These are phyloP conservation scores for Tenthredo notha DNA, from an alignment of 2,888 invertebrate species.

Conservation along the genomic window DNA sequence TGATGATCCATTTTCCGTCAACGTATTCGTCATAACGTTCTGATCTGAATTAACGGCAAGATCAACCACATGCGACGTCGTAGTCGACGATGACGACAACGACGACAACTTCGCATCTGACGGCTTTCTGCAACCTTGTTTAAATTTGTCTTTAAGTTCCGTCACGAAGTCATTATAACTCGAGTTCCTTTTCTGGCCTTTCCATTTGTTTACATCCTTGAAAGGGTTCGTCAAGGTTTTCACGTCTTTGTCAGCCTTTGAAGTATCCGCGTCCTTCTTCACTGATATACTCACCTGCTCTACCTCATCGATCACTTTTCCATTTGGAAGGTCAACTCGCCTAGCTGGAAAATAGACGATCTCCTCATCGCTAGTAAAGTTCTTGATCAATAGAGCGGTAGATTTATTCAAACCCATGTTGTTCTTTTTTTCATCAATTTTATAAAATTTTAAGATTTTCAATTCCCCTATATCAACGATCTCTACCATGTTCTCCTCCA, in stretches of 20 bases:
- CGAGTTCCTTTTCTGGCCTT: not conserved
- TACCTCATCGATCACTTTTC: conserved; percentile 12
- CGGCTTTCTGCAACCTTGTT: conserved; percentile 28
- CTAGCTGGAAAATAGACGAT: not conserved
- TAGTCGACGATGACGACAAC: not conserved
- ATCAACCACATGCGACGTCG: not conserved
- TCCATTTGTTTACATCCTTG: not conserved
- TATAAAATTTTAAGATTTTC: not conserved
- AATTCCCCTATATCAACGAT: not conserved
- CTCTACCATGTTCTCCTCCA: not conserved
- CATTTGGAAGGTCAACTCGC: not conserved
- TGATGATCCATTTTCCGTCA: not conserved
- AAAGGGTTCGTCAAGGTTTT: conserved; percentile 24
- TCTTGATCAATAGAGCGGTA: conserved; percentile 14
- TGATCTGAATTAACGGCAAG: not conserved
- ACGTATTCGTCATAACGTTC: not conserved
- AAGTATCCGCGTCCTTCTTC: not conserved
- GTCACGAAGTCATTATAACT: conserved; percentile 11
- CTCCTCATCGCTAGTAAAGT: not conserved
- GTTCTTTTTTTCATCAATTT: not conserved
- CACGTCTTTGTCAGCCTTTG: not conserved
- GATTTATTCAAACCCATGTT: not conserved
- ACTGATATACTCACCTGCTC: not conserved
- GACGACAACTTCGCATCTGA: not conserved
- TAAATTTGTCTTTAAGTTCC: conserved; percentile 24